Conservation (phyloP, 2,113 vertebrate species). For the Dermatemys mawii region DNA sequence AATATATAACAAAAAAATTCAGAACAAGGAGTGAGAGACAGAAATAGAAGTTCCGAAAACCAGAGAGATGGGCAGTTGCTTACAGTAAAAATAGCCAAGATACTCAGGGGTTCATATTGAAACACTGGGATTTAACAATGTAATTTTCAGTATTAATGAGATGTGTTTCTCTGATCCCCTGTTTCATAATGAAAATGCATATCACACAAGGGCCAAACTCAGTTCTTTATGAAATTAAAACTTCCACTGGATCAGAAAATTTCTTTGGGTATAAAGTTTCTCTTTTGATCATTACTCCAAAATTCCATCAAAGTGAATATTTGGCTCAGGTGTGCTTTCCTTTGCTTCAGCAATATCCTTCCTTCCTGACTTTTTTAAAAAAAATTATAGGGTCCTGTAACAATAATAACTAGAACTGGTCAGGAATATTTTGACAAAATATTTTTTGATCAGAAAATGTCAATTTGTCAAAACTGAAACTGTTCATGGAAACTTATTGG, state of each 20-base stretch:
- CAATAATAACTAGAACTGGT: not conserved
- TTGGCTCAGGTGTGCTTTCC: not conserved
- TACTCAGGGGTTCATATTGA: accelerated
- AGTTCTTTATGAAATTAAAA: not conserved
- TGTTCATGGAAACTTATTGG: not conserved
- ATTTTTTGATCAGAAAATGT: not conserved
- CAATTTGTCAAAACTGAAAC: not conserved
- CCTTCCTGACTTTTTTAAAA: not conserved
- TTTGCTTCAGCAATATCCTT: not conserved
- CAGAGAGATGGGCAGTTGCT: not conserved
- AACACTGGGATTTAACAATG: not conserved
- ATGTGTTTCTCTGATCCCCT: not conserved
- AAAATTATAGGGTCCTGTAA: not conserved
- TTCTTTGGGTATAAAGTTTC: not conserved
- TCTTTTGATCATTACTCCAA: not conserved
- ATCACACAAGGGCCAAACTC: not conserved
- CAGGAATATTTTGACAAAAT: too few species aligned
- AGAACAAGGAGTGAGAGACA: not conserved
- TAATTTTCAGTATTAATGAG: not conserved
- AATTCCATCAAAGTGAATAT: not conserved
- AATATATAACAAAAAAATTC: not conserved
- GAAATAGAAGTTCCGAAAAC: not conserved
- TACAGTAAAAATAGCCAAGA: not conserved
- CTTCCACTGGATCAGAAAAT: not conserved
- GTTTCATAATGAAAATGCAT: not conserved